Evolutionary conservation across 2,797 vertebrate genomes (phyloP), one percentile per base, ranked within the genome.

Genomic region (Cossypha dichroa): DNA sequence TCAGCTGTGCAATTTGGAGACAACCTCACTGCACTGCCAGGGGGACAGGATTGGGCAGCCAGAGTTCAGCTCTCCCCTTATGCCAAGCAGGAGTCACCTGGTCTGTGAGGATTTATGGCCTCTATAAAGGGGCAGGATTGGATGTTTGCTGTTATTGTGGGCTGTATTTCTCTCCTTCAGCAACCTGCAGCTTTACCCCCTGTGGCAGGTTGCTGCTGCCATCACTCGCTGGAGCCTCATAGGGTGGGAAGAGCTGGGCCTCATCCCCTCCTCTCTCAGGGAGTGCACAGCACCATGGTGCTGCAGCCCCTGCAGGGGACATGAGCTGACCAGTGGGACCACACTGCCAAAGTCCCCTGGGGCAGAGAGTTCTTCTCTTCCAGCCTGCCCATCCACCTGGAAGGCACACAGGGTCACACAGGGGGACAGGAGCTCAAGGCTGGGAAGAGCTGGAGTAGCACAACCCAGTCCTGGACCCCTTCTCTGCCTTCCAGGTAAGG

Each of bases 201-300:
- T 67, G 19, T 25, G 45, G 41, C 8, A 77, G 33, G 28, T 11
- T 52, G 36, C 36, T 80, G 56, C 38, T 63, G 31, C 66, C 52
- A 22, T 21, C 33, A 2, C 45, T 40, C 22, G n/a, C 36, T 49
- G 33, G 48, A 85, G 18, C 21, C 7, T 26, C 11, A 2, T 0
- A 2, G 19, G 55, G 46, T 33, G 48, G 41, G 22, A 20, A 34
- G 23, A 28, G 54, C 72, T 52, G 36, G 55, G 19, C 36, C 31
- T 45, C 58, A 46, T 19, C 14, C 31, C 3, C 43, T 69, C 25
- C 1, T 3, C 22, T 46, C 22, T 46, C 0, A 0, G 58, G 40
- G 55, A 10, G 31, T 16, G 45, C 64, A 49, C 34, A 68, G 45
- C 43, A 21, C 62, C 14, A 6, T 0, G 38, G 38, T 34, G 59